Percentiles rank a stretch among this genome's conserved stretches.
Conservation (phyloP, 2,888 invertebrate species). For the Catocala nupta region DNA sequence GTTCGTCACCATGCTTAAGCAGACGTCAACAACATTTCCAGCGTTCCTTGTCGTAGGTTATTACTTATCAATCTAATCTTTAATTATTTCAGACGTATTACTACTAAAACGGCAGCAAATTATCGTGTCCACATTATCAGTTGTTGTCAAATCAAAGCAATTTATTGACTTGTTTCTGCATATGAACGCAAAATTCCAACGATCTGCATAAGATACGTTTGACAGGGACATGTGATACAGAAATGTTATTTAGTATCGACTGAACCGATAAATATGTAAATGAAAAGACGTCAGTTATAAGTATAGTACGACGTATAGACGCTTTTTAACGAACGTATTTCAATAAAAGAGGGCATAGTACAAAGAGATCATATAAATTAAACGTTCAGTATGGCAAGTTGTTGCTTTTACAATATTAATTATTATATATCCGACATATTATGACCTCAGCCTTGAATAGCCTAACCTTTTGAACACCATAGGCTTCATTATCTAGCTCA, state of each 20-base stretch:
- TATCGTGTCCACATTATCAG: slow-evolving; percentile 43
- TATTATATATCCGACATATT: slow-evolving; percentile 21
- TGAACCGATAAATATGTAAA: slow-evolving; percentile 63
- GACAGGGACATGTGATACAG: slow-evolving; percentile 50
- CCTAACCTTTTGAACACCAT: slow-evolving; percentile 34
- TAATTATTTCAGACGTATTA: slow-evolving; percentile 35
- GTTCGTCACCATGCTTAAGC: not conserved
- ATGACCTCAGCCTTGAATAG: slow-evolving; percentile 31
- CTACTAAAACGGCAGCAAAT: slow-evolving; percentile 44
- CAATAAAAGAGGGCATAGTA: slow-evolving; percentile 31
- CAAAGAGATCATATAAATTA: slow-evolving; percentile 27
- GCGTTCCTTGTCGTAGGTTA: slow-evolving; percentile 28
- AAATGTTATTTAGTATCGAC: slow-evolving; percentile 55
- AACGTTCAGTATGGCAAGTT: slow-evolving; percentile 12
- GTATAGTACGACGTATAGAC: slow-evolving; percentile 42
- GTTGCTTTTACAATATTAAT: slow-evolving; percentile 27
- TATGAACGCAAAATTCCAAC: slow-evolving; percentile 43
- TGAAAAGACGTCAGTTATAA: slow-evolving; percentile 49
- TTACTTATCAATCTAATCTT: slow-evolving; percentile 41
- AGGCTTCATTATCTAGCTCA: slow-evolving; percentile 21
- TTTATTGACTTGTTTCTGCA: slow-evolving; percentile 48
- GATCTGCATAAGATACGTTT: slow-evolving; percentile 52
- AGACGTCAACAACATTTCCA: slow-evolving; percentile 26
- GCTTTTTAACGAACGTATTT: slow-evolving; percentile 39
- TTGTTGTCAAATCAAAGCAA: slow-evolving; percentile 50